These are phyloP conservation scores for Ctena decussata DNA, from an alignment of 2,888 invertebrate species.

Conservation along the genomic window DNA sequence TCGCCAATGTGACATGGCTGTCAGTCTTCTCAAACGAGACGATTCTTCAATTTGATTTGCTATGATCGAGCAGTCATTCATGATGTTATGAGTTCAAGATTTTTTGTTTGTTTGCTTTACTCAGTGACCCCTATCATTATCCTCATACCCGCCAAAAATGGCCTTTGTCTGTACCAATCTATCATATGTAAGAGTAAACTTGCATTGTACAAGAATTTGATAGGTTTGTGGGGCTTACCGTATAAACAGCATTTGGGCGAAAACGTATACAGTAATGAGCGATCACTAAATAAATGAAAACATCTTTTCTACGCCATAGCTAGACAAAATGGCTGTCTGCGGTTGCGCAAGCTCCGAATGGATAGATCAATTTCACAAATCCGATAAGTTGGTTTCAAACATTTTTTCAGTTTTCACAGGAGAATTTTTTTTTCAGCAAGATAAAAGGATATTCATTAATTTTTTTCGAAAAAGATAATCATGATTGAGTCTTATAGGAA, in stretches of 20 bases:
- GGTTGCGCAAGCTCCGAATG: conserved; percentile 37
- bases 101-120: not conserved
- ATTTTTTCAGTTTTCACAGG: too few species aligned
- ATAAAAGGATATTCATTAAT: too few species aligned
- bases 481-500: too few species aligned
- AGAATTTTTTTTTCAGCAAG: too few species aligned
- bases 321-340: conserved; percentile 68
- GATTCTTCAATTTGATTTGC: too few species aligned
- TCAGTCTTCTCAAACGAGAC: too few species aligned
- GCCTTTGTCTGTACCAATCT: not conserved
- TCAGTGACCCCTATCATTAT: not conserved
- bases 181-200: not conserved
- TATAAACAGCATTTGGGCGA: not conserved
- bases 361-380: not conserved
- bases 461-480: too few species aligned
- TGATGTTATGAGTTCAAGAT: too few species aligned
- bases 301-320: conserved; percentile 50
- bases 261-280: not conserved
- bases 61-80: too few species aligned
- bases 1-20: too few species aligned
- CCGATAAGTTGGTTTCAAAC: not conserved
- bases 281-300: not conserved
- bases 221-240: not conserved
- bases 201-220: not conserved
- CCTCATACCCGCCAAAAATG: conserved; percentile 3